Conservation (phyloP, 2,113 vertebrate species). For the Coracopsis vasa region DNA sequence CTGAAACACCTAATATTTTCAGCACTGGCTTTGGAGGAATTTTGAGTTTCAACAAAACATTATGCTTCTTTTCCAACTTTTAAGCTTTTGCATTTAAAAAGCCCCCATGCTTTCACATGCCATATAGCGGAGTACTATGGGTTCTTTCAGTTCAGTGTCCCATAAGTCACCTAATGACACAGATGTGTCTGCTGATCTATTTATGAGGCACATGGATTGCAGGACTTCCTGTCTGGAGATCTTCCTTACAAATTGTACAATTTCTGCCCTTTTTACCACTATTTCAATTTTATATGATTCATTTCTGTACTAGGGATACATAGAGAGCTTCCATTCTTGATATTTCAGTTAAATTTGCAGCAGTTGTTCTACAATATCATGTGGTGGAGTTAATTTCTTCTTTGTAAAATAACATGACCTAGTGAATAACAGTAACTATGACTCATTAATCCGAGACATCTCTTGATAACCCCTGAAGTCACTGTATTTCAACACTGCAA, state of each 20-base stretch:
- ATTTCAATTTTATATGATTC: not conserved
- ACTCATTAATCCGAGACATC: constrained; percentile 47
- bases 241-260: not conserved
- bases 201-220: not conserved
- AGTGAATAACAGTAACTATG: constrained; percentile 1
- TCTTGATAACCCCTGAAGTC: constrained; percentile 53
- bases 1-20: not conserved
- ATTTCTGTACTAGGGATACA: not conserved
- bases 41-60: not conserved
- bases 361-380: not conserved
- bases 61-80: not conserved
- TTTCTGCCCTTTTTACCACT: not conserved
- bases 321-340: not conserved
- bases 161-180: not conserved
- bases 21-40: not conserved
- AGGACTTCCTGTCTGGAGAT: not conserved
- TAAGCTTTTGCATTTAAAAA: not conserved
- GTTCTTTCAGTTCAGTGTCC: not conserved
- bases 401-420: not conserved
- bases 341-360: not conserved
- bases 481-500: not conserved
- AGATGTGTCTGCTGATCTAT: constrained; percentile 1
- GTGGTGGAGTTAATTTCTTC: not conserved
- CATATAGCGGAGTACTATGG: not conserved
- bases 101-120: not conserved